A percentile compares a stretch with the other conserved stretches of the same genome.
Evolutionary conservation across 1,140 invertebrate species (phyloP).

Genomic region (Phocides pigmalion): DNA sequence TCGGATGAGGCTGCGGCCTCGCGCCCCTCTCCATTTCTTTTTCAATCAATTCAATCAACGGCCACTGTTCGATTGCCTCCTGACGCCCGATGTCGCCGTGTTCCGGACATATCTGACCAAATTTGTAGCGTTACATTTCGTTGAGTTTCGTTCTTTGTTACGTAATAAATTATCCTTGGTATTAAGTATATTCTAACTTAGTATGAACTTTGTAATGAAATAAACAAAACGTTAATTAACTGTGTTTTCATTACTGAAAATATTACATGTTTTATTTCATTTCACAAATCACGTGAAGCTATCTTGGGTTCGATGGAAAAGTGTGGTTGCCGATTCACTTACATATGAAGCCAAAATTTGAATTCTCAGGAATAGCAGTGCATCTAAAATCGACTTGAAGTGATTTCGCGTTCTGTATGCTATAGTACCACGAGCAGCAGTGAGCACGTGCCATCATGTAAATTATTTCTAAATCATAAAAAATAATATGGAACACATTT

Average conservation of each 20-base stretch:
- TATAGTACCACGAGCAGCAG: too few species aligned
- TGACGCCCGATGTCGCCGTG: conserved; percentile 49
- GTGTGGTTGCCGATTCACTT: too few species aligned
- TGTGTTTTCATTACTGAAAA: not conserved
- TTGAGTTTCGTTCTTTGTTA: conserved; percentile 21
- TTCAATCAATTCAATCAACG: conserved; percentile 78
- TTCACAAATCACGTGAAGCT: too few species aligned
- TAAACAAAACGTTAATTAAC: not conserved
- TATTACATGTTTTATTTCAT: too few species aligned
- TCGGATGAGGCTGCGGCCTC: conserved; percentile 44
- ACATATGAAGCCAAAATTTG: too few species aligned
- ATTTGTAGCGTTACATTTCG: conserved; percentile 31
- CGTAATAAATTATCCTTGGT: not conserved
- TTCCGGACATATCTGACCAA: conserved; percentile 32
- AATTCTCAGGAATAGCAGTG: too few species aligned
- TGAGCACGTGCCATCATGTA: too few species aligned
- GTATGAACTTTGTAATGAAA: not conserved
- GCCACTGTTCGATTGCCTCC: conserved; percentile 60
- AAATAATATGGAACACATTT: too few species aligned
- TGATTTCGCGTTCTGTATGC: too few species aligned
- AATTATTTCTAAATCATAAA: too few species aligned
- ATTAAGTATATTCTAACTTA: not conserved
- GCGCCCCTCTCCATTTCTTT: conserved; percentile 68
- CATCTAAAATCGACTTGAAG: too few species aligned
- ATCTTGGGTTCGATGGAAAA: too few species aligned